phyloP scores from a whole-genome alignment of 2,888 invertebrate genomes.

The Diplolepis rosae region DNA sequence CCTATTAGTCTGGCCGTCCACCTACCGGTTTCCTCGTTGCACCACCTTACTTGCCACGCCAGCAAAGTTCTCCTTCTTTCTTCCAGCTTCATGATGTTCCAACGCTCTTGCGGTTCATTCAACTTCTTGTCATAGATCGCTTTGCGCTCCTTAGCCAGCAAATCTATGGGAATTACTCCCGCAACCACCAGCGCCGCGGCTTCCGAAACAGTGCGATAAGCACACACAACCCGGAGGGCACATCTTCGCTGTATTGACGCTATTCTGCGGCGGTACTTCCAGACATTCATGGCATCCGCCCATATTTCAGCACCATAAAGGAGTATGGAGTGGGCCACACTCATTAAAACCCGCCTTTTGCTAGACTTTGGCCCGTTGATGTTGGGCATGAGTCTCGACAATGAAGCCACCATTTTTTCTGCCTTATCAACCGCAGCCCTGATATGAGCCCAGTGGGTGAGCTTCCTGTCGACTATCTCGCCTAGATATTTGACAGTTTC shows the following conservation, averaged over 20 bases:
- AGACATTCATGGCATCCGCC: slow-evolving; percentile 37
- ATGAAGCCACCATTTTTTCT: slow-evolving; percentile 37
- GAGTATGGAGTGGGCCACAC: slow-evolving; percentile 42
- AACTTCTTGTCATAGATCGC: not conserved
- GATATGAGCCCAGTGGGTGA: slow-evolving; percentile 47
- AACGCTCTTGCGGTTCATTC: not conserved
- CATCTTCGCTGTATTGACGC: slow-evolving; percentile 32
- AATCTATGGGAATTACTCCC: slow-evolving; percentile 48
- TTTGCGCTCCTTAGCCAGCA: slow-evolving; percentile 45
- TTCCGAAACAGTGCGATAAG: slow-evolving; percentile 52
- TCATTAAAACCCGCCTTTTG: slow-evolving; percentile 42
- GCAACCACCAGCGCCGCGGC: slow-evolving; percentile 48
- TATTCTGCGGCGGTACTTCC: slow-evolving; percentile 43
- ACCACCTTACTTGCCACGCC: slow-evolving; percentile 34
- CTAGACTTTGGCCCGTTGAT: slow-evolving; percentile 34
- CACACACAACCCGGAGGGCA: slow-evolving; percentile 45
- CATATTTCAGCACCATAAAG: too few species aligned
- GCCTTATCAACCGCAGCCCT: slow-evolving; percentile 40
- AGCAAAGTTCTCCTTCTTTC: not conserved
- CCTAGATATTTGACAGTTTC: slow-evolving; percentile 51
- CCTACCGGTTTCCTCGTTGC: not conserved
- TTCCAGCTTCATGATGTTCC: not conserved
- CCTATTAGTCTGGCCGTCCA: slow-evolving; percentile 22
- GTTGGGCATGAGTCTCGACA: slow-evolving; percentile 37
- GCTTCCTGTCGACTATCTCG: slow-evolving; percentile 42